Base-by-base conservation (phyloP, 2,797 vertebrate species). In the Microctenopoma lineatum region DNA sequence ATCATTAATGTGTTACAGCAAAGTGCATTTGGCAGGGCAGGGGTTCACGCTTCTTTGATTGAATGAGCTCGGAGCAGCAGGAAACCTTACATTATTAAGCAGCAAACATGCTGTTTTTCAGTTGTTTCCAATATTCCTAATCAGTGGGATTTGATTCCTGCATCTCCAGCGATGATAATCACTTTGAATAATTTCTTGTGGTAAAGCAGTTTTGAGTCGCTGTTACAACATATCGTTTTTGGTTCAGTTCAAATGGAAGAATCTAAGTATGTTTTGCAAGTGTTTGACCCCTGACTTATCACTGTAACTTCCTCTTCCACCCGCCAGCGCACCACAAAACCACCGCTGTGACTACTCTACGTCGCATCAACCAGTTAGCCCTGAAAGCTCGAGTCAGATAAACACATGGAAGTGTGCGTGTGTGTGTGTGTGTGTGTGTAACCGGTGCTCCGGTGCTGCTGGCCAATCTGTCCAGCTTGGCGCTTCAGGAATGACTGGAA, bases 401-500 rank as follows among this genome's bases (percentile, higher is more conserved):
- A 59, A 78, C 52, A 70, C 44, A 71, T 42, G 61, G 46, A 58
- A 54, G 50, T 46, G 46, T 36, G 13, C 26, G 1, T n/a, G 9
- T 39, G 12, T 41, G 53, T 54, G 32, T 51, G 36, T 38, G 64
- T 51, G 39, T 38, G 57, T 47, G 36, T 83, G 73, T 84, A 79
- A 83, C 62, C 66, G 36, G 78, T 73, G 59, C 66, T 63, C 73
- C 86, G 59, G 81, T 84, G 85, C 86, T 87, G 86, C 87, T 87
- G 83, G 81, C 85, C 84, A 70, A 73, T 89, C 87, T 84, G 85
- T 83, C 85, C 53, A 77, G 87, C 86, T 93, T 87, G 92, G 81
- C 15, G 51, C 85, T 81, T 80, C 32, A 92, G 90, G 93, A 95
- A 94, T 93, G 93, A 90, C 81, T 91, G 91, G 94, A 94, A 94